Evolutionary conservation across 2,797 vertebrate genomes (phyloP), one percentile per base, ranked within the genome.

Genomic region (Siniperca scherzeri): DNA sequence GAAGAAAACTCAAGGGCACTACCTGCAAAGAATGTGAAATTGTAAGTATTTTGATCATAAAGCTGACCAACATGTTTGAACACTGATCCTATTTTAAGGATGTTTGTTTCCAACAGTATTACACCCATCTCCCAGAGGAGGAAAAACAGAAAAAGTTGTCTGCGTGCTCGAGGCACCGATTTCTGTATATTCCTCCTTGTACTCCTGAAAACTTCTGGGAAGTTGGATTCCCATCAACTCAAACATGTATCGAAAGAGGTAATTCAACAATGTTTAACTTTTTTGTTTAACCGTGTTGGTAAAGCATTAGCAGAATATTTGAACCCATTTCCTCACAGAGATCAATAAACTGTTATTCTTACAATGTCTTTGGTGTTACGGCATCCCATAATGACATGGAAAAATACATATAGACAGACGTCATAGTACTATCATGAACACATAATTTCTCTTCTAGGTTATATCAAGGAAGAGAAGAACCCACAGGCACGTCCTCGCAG

Each of bases 161-260:
- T 14, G 91, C 96, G 8, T 99, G 98, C 88, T 99, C 99, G 14
- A 96, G 98, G 53, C 99, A 99, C 69, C 95, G 99, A 7, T 98
- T 96, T 83, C 97, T 96, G 0, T 97, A 98, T 70, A 93, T 98
- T 83, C 98, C 98, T 59, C 97, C 98, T 12, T 96, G 80, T 61
- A 99, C 98, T 13, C 98, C 98, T 11, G 98, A 99, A 88, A 96
- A 99, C 93, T 99, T 99, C 93, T 99, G 99, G 99, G 99, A 99
- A 81, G 97, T 99, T 70, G 98, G 98, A 74, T 99, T 99, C 93
- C 98, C 98, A 21, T 98, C 98, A 0, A 99, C 99, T 13, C 98
- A 99, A 85, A 99, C 96, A 3, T 99, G 98, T 91, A 88, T 97
- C 50, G 96, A 99, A 30, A 97, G 98, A 98, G 98, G 99, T 98